Conservation (phyloP, 2,797 vertebrate species). For the Coranthus polyacanthus region DNA sequence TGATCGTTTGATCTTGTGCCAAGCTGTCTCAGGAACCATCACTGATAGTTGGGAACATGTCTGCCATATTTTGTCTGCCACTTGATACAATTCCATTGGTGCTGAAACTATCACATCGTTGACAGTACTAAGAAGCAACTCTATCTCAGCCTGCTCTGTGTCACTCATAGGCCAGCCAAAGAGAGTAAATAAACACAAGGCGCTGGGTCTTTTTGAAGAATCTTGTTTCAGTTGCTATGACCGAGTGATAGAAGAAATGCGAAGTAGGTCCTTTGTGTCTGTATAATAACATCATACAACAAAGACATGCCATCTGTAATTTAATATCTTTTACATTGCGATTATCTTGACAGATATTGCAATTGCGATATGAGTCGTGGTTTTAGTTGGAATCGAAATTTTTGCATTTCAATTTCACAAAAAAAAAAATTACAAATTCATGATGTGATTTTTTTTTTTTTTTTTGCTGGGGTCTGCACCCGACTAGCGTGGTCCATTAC, state of each 20-base stretch:
- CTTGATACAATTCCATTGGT: conserved; percentile 68
- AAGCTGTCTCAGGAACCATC: conserved; percentile 64
- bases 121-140: conserved; percentile 84
- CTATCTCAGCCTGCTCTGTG: conserved; percentile 53
- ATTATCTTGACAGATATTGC: no score
- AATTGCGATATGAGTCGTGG: no score
- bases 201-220: conserved; percentile 8
- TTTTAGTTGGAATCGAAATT: no score
- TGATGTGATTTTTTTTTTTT: no score
- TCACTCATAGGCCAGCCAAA: conserved; percentile 29
- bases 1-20: conserved; percentile 52
- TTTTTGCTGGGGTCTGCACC: no score
- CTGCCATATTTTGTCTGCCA: conserved; percentile 74
- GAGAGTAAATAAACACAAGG: conserved; percentile 68
- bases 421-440: no score
- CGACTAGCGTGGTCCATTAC: no score
- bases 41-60: conserved; percentile 71
- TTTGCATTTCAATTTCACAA: no score
- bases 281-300: background rate
- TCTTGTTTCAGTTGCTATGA: conserved; percentile 22
- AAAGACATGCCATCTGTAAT: background rate
- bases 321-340: background rate
- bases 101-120: conserved; percentile 64
- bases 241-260: background rate
- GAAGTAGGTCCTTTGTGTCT: background rate